Conservation (phyloP, 2,888 invertebrate species). For the Notodonta ziczac region DNA sequence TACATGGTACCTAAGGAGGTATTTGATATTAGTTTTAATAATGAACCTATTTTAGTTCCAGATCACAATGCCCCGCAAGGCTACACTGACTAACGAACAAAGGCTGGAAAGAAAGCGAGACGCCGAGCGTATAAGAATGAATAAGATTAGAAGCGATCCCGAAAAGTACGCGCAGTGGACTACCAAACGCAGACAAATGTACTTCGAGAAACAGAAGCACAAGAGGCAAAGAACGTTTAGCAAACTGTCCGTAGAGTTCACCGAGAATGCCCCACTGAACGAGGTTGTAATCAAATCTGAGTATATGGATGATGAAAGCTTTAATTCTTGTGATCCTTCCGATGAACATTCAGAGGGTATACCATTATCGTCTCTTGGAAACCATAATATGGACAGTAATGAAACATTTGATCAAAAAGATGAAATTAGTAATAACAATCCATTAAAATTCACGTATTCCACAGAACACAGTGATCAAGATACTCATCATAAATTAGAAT, state of each 20-base stretch:
- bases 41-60: neutral
- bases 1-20: too few relatives aligned
- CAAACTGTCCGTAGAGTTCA: neutral
- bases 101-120: neutral
- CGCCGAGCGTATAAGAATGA: neutral
- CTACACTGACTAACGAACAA: neutral
- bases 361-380: neutral
- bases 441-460: neutral
- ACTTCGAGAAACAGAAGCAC: neutral
- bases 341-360: neutral
- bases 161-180: neutral
- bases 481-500: neutral
- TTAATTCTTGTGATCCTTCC: neutral
- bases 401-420: neutral
- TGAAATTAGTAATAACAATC: neutral
- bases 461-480: neutral
- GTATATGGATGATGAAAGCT: neutral
- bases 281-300: neutral
- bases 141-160: conserved; percentile 1
- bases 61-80: conserved; percentile 3
- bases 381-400: neutral
- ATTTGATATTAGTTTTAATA: too few relatives aligned
- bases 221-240: neutral
- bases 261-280: neutral
- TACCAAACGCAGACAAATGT: neutral